Base-by-base conservation (phyloP, 2,888 invertebrate genomes). In the Melinopterus prodromus region DNA sequence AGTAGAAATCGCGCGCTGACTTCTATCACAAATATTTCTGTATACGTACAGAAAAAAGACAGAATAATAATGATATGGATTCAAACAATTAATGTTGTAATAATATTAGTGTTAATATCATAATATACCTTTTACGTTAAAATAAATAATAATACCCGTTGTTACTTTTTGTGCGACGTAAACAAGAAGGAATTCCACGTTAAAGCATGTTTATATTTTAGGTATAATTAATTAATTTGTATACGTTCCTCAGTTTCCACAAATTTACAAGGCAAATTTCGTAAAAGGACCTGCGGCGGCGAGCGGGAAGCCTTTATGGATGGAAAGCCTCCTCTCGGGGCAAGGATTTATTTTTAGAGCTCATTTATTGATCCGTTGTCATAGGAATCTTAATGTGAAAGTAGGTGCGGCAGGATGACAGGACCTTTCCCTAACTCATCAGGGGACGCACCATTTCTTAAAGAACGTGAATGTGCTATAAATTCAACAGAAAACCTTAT, bases 291-390 rank as follows among this genome's bases (percentile, higher is more conserved):
- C 53, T 12, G 53, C 7, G 53, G 53, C 53, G 9, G 53, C 53
- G 53, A 6, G 53, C 53, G 53, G 53, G 26, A 53, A 12, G 12
- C 53, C 53, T 53, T 53, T 53, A 53, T 53, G 53, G 53, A 53
- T 53, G 53, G 12, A 53, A 53, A 53, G 53, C 53, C 53, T 53
- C 53, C 53, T 53, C 53, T 53, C 9, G 12, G 53, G 53, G 53
- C 53, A 53, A 53, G 5, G 53, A 53, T 53, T 53, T 53, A 53
- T 53, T 53, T 53, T 53, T 53, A 53, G 53, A 53, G 53, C 53
- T 53, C 53, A 53, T 53, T 53, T 53, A 53, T 53, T 53, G 53
- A 53, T 53, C 53, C 53, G 53, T 53, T 53, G 53, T 53, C 53
- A 53, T 53, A 53, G 53, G 53, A 12, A 53, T 53, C 53, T 53